Percentiles rank a stretch among this genome's conserved stretches.
Evolutionary conservation across 2,113 vertebrate species (phyloP).

Genomic region (Rhabdomys dilectus): DNA sequence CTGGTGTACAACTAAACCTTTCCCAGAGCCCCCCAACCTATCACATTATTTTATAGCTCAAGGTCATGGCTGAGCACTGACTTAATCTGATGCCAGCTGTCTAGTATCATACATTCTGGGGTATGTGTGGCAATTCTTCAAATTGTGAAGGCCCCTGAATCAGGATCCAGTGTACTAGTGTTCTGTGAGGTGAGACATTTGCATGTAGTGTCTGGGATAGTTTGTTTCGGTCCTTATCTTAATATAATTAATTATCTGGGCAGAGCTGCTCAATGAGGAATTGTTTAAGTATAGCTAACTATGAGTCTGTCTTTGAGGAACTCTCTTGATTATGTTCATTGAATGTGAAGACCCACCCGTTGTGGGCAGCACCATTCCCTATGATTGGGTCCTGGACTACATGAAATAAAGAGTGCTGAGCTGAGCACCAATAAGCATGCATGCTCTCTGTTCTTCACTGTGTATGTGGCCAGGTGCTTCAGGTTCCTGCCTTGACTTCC

Average conservation of each 20-base stretch:
- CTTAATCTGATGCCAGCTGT: no score
- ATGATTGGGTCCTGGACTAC: neutral
- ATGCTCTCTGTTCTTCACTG: neutral
- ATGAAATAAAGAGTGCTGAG: neutral
- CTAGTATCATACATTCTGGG: neutral
- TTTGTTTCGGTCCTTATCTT: neutral
- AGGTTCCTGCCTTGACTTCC: neutral
- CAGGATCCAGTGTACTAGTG: neutral
- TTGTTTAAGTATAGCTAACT: neutral
- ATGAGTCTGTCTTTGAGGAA: neutral
- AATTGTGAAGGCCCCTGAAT: rapidly evolving
- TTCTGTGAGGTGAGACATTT: neutral
- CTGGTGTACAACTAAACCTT: neutral
- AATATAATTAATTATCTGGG: neutral
- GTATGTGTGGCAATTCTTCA: no score
- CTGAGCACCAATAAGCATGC: neutral
- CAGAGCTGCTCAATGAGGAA: neutral
- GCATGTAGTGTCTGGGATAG: neutral
- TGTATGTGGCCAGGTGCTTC: neutral
- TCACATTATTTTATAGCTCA: neutral
- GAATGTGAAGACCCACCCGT: neutral
- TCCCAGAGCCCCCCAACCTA: rapidly evolving
- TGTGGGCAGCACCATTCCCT: neutral
- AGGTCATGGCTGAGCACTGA: neutral
- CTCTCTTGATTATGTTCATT: neutral